Evolutionary conservation across 2,797 vertebrate genomes (phyloP).

Genomic region (Toxotes lorentzi): DNA sequence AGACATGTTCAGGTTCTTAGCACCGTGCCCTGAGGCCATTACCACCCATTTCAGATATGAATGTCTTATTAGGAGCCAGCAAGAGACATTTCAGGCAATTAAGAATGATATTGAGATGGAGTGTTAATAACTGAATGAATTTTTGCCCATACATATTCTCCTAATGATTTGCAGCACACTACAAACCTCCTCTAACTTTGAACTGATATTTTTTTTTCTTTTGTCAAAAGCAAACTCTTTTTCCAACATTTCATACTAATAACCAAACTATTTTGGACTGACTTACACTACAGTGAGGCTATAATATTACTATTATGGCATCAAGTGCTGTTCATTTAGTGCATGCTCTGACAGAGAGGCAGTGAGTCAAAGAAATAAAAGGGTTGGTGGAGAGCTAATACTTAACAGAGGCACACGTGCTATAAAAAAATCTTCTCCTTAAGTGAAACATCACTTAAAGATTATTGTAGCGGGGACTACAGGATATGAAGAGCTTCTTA

Average conservation of each 20-base stretch:
- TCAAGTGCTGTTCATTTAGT: neutral
- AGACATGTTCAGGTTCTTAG: slow-evolving; percentile 26
- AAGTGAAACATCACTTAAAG: slow-evolving; percentile 46
- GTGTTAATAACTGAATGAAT: slow-evolving; percentile 53
- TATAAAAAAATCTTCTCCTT: slow-evolving; percentile 19
- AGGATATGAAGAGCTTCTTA: slow-evolving; percentile 47
- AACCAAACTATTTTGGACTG: slow-evolving; percentile 10
- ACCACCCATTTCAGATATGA: slow-evolving; percentile 54
- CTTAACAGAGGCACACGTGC: neutral
- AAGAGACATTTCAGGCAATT: slow-evolving; percentile 41
- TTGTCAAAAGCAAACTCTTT: slow-evolving; percentile 1
- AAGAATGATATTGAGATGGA: slow-evolving; percentile 36
- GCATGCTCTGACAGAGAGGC: neutral
- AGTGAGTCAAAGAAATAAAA: slow-evolving; percentile 15
- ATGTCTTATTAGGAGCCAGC: slow-evolving; percentile 53
- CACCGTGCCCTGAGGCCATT: slow-evolving; percentile 24
- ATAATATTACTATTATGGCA: slow-evolving; percentile 19
- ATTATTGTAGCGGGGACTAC: slow-evolving; percentile 21
- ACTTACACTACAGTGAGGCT: slow-evolving; percentile 3
- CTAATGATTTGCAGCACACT: neutral
- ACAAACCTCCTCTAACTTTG: slow-evolving; percentile 25
- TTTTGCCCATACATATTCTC: slow-evolving; percentile 1
- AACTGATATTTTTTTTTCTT: slow-evolving; percentile 13
- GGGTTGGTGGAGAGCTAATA: neutral
- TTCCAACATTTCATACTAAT: neutral